These are phyloP conservation scores for Elysia chlorotica DNA, from an alignment of 1,140 invertebrate species.

Conservation along the genomic window DNA sequence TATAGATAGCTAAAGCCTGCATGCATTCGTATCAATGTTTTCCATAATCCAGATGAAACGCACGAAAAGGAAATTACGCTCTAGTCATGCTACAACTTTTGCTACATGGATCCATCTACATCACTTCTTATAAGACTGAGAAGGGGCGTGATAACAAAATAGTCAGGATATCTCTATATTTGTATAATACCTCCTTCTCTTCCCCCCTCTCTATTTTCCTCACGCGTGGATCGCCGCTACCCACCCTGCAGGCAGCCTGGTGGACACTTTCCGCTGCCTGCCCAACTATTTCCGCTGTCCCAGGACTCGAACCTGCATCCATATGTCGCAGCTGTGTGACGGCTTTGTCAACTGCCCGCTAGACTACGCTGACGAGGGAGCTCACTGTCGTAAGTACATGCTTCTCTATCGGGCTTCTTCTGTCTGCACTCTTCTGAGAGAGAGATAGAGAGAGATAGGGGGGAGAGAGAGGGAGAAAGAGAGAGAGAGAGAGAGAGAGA, in stretches of 20 bases:
- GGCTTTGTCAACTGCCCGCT: conserved; percentile 26
- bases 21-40: too few species aligned
- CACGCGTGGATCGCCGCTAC: background rate
- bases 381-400: conserved; percentile 37
- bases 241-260: conserved; percentile 25
- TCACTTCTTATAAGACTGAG: background rate
- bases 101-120: background rate
- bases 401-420: background rate
- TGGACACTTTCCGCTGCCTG: conserved; percentile 32
- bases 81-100: background rate
- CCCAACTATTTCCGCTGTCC: conserved; percentile 40
- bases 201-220: background rate
- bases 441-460: too few species aligned
- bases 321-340: conserved; percentile 36
- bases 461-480: too few species aligned
- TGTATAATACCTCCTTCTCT: background rate
- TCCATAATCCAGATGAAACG: too few species aligned
- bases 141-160: background rate
- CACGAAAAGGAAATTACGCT: background rate
- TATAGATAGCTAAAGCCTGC: too few species aligned
- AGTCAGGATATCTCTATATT: background rate
- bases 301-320: conserved; percentile 32
- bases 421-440: too few species aligned
- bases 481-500: too few species aligned
- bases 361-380: conserved; percentile 38